A percentile compares a stretch with the other conserved stretches of the same genome.
phyloP scores from a whole-genome alignment of 1,140 invertebrate genomes.

The Bombus consobrinus region DNA sequence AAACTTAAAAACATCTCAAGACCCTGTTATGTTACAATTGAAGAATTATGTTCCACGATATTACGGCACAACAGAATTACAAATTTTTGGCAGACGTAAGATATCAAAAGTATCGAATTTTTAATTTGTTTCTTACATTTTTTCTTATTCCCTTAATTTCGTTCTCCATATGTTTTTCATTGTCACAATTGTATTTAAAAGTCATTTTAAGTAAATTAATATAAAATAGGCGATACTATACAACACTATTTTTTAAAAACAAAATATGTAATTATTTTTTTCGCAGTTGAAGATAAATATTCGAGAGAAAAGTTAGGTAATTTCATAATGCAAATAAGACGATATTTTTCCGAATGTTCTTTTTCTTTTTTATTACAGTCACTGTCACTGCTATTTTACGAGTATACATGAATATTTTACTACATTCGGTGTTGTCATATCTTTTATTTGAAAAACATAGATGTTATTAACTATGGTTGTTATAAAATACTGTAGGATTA shows the following conservation, averaged over 20 bases:
- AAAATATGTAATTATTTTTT: slow-evolving; percentile 12
- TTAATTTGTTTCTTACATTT: slow-evolving; percentile 41
- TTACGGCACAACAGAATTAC: slow-evolving; percentile 85
- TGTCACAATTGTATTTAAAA: neutral
- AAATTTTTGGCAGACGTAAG: slow-evolving; percentile 83
- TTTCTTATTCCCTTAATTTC: neutral
- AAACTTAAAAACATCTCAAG: slow-evolving; percentile 81
- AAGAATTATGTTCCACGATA: slow-evolving; percentile 85
- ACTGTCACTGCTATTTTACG: neutral
- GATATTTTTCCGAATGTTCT: neutral
- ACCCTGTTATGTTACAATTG: slow-evolving; percentile 84
- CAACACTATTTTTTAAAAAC: neutral
- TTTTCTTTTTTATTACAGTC: neutral
- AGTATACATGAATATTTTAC: neutral
- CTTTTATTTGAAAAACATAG: too few relatives aligned
- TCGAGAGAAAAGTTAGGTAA: neutral
- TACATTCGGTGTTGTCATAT: too few relatives aligned
- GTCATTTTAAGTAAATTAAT: neutral
- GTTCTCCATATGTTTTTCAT: slow-evolving; percentile 13
- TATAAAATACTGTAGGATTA: too few relatives aligned
- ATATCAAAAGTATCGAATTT: slow-evolving; percentile 52
- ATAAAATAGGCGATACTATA: neutral
- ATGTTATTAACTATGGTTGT: too few relatives aligned
- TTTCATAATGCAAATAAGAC: neutral
- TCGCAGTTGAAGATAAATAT: slow-evolving; percentile 5